Evolutionary conservation across 2,113 vertebrate species (phyloP), one percentile per base, ranked within the genome.

Genomic region (Thinocorus orbignyianus): DNA sequence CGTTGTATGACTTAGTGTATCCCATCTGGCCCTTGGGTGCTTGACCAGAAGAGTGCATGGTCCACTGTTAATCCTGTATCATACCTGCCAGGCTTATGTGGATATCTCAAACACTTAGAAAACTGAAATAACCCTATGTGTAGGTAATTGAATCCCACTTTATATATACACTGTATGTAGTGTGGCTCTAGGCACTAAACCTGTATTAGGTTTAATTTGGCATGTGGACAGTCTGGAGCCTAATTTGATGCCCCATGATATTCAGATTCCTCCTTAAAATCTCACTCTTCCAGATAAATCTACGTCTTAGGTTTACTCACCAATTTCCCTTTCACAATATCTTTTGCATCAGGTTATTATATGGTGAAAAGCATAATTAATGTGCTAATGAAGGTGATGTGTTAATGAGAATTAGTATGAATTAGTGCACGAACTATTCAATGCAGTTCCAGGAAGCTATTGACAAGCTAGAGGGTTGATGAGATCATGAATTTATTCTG

Each of bases 381-480:
- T 83, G 31, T 83, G 31, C 28, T 90, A 84, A 93, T 72, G 41
- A 91, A 72, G 25, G 22, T 65, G 58, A 88, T 73, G 4, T 72
- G 12, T 65, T 88, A 73, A 77, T 73, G 37, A 68, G 20, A 93
- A 88, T 83, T 72, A 81, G 18, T 55, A 76, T 64, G n/a, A 76
- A 79, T 79, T 77, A 86, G 44, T 52, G 9, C 58, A 90, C 42
- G 30, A 88, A 69, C 35, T 31, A 49, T 61, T 74, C 48, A 30
- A 5, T 26, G 26, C 4, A 69, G 30, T 60, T 19, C 49, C 80
- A 69, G 16, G 35, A 90, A 35, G 19, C 7, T 65, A 11, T 30
- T 55, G 41, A 72, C 26, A 42, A 69, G 54, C 46, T 13, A 90
- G 4, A 60, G 2, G 1, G 10, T n/a, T 83, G 41, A 10, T 76